These are phyloP conservation scores for Drosophila siamana DNA, from an alignment of 2,888 invertebrate species.

Conservation along the genomic window DNA sequence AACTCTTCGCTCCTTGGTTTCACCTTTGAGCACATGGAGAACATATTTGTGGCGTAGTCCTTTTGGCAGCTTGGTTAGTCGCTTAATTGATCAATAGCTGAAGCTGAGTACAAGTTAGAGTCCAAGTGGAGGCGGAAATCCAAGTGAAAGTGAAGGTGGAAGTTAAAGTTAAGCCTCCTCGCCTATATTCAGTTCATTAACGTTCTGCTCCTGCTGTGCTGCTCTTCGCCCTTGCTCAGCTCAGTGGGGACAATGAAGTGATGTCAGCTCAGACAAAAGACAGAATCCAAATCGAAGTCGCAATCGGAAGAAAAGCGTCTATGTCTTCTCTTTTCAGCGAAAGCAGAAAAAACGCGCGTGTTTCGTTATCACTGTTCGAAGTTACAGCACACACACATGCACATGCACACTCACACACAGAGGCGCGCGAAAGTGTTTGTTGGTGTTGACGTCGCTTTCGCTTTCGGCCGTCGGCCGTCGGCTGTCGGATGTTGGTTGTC, in stretches of 20 bases:
- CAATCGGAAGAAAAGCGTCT: slow-evolving; percentile 45
- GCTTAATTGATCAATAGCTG: slow-evolving; percentile 47
- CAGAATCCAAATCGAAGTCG: slow-evolving; percentile 5
- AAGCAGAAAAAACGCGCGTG: slow-evolving; percentile 57
- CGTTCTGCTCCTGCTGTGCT: slow-evolving; percentile 6
- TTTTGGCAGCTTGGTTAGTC: slow-evolving; percentile 69
- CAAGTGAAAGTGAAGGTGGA: background rate
- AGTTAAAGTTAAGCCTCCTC: background rate
- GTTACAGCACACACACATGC: slow-evolving; percentile 37
- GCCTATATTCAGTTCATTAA: slow-evolving; percentile 30
- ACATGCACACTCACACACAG: slow-evolving; percentile 25
- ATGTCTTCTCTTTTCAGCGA: slow-evolving; percentile 30
- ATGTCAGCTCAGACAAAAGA: slow-evolving; percentile 48
- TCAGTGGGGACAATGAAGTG: slow-evolving; percentile 39
- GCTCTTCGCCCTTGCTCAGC: no score
- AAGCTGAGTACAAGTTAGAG: background rate
- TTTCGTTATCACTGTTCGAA: slow-evolving; percentile 55
- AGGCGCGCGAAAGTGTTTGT: slow-evolving; percentile 49
- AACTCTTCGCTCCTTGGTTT: slow-evolving; percentile 82
- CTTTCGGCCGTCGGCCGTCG: slow-evolving; percentile 49
- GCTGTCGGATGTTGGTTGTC: slow-evolving; percentile 11
- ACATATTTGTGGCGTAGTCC: slow-evolving; percentile 73
- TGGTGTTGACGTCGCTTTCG: slow-evolving; percentile 57
- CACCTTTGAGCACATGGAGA: slow-evolving; percentile 85
- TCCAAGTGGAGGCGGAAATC: background rate